Evolutionary conservation across 1,140 invertebrate genomes (phyloP).

Genomic region (Tigriopus japonicus): DNA sequence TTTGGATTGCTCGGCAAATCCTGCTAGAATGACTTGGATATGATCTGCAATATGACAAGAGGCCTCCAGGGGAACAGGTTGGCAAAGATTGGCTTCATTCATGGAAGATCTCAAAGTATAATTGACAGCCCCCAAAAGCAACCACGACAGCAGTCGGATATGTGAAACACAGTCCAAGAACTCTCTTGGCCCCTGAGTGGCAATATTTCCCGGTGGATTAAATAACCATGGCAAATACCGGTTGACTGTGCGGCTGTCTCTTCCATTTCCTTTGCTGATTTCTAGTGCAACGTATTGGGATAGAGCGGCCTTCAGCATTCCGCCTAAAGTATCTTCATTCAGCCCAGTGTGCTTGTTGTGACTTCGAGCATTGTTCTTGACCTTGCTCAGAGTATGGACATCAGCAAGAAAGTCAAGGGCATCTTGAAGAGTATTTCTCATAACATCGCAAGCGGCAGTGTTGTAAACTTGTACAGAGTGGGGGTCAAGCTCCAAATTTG

Average conservation of each 20-base stretch:
- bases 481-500: not conserved
- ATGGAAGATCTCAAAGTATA: not conserved
- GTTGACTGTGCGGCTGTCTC: conserved; percentile 61
- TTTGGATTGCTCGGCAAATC: conserved; percentile 90
- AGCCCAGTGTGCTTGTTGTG: conserved; percentile 10
- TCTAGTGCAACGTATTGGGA: conserved; percentile 87
- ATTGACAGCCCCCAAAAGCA: conserved; percentile 62
- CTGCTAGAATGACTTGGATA: conserved; percentile 70
- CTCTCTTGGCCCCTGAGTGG: conserved; percentile 51
- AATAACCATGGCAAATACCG: conserved; percentile 83
- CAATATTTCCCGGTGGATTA: conserved; percentile 51
- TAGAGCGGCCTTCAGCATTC: conserved; percentile 69
- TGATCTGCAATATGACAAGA: conserved; percentile 91
- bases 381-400: conserved; percentile 85
- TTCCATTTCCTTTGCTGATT: conserved; percentile 61
- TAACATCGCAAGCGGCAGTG: conserved; percentile 75
- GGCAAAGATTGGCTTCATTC: conserved; percentile 32
- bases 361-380: conserved; percentile 49
- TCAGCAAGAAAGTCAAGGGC: conserved; percentile 88
- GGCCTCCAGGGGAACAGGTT: conserved; percentile 84
- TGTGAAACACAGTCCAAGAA: conserved; percentile 88
- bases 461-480: conserved; percentile 24
- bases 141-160: conserved; percentile 82
- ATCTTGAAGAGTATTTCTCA: conserved; percentile 77
- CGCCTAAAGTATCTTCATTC: conserved; percentile 63